These are phyloP conservation scores for Hypocryptadius cinnamomeus DNA, from an alignment of 2,113 vertebrate species.

Conservation along the genomic window DNA sequence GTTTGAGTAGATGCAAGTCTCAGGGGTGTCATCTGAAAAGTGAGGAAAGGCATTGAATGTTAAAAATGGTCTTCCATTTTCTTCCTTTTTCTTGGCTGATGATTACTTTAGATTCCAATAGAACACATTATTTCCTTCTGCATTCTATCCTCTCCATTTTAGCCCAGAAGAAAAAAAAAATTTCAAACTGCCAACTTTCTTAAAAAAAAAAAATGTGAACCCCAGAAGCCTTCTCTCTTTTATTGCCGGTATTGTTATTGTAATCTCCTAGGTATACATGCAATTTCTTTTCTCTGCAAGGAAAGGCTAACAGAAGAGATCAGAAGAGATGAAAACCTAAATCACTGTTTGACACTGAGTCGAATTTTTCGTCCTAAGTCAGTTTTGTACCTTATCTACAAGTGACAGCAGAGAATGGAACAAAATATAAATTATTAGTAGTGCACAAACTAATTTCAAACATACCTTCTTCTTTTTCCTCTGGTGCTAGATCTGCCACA, in stretches of 20 bases:
- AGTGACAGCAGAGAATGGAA: not conserved
- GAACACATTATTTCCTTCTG: not conserved
- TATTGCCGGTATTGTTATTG: not conserved
- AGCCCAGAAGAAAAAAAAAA: not conserved
- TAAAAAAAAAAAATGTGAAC: not conserved
- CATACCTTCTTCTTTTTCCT: constrained; percentile 97
- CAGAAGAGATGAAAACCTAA: not conserved
- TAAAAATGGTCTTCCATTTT: not conserved
- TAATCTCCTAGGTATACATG: not conserved
- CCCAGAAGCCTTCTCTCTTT: not conserved
- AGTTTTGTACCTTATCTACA: not conserved
- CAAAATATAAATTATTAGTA: not conserved
- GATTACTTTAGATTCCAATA: not conserved
- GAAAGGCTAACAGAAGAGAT: not conserved
- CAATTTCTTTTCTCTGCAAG: not conserved
- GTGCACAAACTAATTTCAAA: not conserved
- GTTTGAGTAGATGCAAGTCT: constrained; percentile 98
- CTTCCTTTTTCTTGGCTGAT: not conserved
- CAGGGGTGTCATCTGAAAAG: constrained; percentile 90
- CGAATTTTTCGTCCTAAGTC: not conserved
- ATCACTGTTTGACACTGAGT: not conserved
- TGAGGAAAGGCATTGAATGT: not conserved
- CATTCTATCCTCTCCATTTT: not conserved
- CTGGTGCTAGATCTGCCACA: constrained; percentile 93
- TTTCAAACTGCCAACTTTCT: not conserved